These are phyloP conservation scores for Drosophila borborema DNA, from an alignment of 2,888 invertebrate genomes.

Conservation along the genomic window DNA sequence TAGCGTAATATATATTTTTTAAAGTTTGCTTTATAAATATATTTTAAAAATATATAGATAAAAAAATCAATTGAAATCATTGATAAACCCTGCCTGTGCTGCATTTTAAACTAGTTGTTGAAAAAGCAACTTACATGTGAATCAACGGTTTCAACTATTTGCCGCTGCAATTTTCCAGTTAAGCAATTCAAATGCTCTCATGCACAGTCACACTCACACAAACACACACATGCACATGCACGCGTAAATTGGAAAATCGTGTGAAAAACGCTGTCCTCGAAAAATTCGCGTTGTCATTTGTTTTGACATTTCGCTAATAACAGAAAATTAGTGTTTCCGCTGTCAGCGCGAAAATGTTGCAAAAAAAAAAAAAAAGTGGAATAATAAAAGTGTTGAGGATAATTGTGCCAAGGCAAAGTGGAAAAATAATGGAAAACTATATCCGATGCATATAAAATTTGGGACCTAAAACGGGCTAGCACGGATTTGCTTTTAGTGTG, in stretches of 20 bases:
- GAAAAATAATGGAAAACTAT: background rate
- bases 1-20: background rate
- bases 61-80: too few relatives aligned
- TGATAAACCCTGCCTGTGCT: too few relatives aligned
- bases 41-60: background rate
- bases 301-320: conserved; percentile 73
- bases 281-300: conserved; percentile 60
- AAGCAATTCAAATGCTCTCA: conserved; percentile 6
- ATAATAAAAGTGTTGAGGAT: conserved; percentile 20
- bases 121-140: conserved; percentile 2
- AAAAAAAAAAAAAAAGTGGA: background rate
- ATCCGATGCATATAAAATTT: background rate
- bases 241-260: background rate
- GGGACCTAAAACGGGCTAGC: background rate
- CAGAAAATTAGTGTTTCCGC: conserved; percentile 63
- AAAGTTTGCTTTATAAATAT: background rate
- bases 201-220: too few relatives aligned
- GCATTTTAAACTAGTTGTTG: background rate
- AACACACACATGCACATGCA: background rate
- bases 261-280: conserved; percentile 16
- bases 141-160: conserved; percentile 9
- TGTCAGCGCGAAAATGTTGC: conserved; percentile 33
- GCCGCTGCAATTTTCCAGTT: background rate
- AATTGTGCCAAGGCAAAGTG: background rate
- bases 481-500: background rate